Conservation (phyloP, 2,113 vertebrate genomes). For the Chunga burmeisteri region DNA sequence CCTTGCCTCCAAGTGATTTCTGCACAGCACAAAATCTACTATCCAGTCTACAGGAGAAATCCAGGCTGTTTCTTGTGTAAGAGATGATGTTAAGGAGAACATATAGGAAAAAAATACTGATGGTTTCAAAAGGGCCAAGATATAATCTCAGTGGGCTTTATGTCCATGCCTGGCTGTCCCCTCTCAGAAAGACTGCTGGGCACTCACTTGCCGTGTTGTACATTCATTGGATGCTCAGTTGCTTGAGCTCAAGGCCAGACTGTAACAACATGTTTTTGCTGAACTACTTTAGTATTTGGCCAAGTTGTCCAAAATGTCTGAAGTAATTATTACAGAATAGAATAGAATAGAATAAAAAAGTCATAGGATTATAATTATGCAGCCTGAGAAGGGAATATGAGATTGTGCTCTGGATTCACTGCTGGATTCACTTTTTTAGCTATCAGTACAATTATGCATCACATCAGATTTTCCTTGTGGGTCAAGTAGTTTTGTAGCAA, state of each 20-base stretch:
- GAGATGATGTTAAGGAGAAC: not conserved
- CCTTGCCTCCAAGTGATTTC: accelerated
- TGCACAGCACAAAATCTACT: not conserved
- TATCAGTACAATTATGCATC: not conserved
- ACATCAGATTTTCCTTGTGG: not conserved
- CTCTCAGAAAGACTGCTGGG: not conserved
- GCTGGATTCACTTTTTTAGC: not conserved
- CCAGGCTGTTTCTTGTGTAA: not conserved
- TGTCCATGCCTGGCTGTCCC: not conserved
- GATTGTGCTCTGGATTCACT: not conserved
- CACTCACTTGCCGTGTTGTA: not conserved
- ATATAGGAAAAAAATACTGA: not conserved
- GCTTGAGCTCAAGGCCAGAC: not conserved
- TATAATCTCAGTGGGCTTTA: not conserved
- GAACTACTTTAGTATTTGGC: not conserved
- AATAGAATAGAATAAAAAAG: not conserved
- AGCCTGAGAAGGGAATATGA: not conserved
- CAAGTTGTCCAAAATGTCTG: not conserved
- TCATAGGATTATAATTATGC: not conserved
- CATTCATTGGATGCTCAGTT: not conserved
- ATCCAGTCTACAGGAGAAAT: not conserved
- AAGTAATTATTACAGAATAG: not conserved
- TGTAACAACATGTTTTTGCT: not conserved
- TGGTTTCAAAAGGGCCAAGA: not conserved
- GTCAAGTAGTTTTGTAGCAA: not conserved